Evolutionary conservation across 2,888 invertebrate genomes (phyloP).

Genomic region (Reticulitermes lucifugus): DNA sequence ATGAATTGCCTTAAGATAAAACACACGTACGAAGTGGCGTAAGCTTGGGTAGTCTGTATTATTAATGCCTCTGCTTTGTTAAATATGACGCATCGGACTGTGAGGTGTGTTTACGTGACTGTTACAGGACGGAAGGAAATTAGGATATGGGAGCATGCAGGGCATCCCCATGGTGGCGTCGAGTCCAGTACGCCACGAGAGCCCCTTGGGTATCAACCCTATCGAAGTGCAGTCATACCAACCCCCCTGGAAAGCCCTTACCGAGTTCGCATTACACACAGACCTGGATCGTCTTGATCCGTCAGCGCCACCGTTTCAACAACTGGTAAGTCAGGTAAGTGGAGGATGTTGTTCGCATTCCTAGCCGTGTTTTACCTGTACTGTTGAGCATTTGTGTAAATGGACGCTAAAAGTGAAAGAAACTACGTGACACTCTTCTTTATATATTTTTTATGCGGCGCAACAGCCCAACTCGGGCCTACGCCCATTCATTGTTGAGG

Average conservation of each 20-base stretch:
- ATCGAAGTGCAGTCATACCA: constrained; percentile 94
- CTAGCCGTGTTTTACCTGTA: neutral
- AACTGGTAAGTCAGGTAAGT: constrained; percentile 92
- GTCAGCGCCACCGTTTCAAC: constrained; percentile 92
- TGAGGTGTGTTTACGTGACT: constrained; percentile 46
- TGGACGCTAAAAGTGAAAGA: neutral
- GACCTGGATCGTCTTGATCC: constrained; percentile 90
- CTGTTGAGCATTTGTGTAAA: neutral
- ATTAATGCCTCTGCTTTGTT: too few species aligned
- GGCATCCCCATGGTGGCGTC: constrained; percentile 98
- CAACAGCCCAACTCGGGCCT: too few species aligned
- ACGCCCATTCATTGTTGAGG: too few species aligned
- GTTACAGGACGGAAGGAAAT: constrained; percentile 90
- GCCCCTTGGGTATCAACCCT: constrained; percentile 86
- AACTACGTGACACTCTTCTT: too few species aligned
- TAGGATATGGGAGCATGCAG: constrained; percentile 95
- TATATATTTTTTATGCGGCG: too few species aligned
- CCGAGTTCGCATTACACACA: constrained; percentile 95
- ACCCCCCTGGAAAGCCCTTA: constrained; percentile 96
- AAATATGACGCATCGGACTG: too few species aligned
- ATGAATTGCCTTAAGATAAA: too few species aligned
- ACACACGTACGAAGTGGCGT: too few species aligned
- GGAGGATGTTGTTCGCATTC: neutral
- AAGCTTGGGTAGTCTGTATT: too few species aligned
- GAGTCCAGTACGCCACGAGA: constrained; percentile 91